Evolutionary conservation across 2,888 invertebrate species (phyloP).

Genomic region (Stenichneumon culpator): DNA sequence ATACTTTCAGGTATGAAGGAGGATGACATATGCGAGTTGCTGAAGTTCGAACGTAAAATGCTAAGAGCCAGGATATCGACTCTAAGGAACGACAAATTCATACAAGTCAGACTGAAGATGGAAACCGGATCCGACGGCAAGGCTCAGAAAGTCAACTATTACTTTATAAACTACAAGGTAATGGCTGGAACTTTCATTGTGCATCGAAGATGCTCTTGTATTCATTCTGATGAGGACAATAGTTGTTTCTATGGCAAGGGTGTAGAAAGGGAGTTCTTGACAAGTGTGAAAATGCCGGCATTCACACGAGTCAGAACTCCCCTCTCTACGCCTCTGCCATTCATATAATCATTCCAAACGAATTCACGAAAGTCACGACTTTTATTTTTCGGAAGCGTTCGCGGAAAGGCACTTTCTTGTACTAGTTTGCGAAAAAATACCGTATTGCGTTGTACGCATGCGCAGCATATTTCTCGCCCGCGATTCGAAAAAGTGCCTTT

Average conservation of each 20-base stretch:
- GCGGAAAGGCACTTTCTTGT: no score
- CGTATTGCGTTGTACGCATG: no score
- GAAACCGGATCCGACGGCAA: conserved; percentile 98
- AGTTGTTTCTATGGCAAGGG: neutral
- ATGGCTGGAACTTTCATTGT: conserved; percentile 9
- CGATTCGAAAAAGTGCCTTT: no score
- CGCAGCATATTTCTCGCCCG: no score
- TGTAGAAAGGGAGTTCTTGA: no score
- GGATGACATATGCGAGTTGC: conserved; percentile 95
- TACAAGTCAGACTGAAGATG: conserved; percentile 96
- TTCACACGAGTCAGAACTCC: no score
- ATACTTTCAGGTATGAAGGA: conserved; percentile 91
- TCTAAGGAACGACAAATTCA: conserved; percentile 96
- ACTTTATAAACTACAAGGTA: conserved; percentile 97
- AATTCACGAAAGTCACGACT: neutral
- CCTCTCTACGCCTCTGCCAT: no score
- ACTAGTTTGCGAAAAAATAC: neutral
- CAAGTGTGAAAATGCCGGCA: no score
- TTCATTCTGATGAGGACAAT: neutral
- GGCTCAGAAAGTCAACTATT: conserved; percentile 98
- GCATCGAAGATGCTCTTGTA: neutral
- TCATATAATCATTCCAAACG: no score
- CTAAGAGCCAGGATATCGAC: conserved; percentile 94
- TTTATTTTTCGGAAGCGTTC: neutral
- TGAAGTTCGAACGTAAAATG: conserved; percentile 98